Base-by-base conservation (phyloP, 2,888 invertebrate genomes). In the Baronia brevicornis region DNA sequence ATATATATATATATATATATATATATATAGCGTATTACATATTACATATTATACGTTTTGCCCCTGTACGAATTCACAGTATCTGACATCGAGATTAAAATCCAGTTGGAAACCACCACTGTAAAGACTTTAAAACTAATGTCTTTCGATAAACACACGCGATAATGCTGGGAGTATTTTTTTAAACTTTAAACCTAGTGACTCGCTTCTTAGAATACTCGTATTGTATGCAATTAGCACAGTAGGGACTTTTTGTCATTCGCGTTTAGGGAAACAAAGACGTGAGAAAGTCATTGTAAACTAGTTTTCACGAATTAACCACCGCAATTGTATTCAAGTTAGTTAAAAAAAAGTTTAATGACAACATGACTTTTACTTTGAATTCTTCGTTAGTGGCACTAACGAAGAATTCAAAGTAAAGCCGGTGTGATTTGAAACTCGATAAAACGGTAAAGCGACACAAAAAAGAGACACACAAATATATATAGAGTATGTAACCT, bases 141-240 rank as follows among this genome's bases (percentile, higher is more conserved):
- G 60, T 55, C 55, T 43, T 33, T 24, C 63, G 70, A 71, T 73
- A 54, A 57, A 47, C 44, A 44, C 35, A 33, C 23, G 26, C 33
- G 61, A 64, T 68, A 62, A 61, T 41, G 35, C 32, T 20, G 36
- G 37, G 36, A 38, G n/a, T n/a, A n/a, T n/a, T n/a, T n/a, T n/a
- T n/a, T n/a, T n/a, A n/a, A n/a, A 39, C 52, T 55, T 48, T 48
- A 51, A 52, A 46, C 42, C 52, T 54, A 59, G 52, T 48, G 48
- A 44, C 46, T 48, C 33, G 51, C 49, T 71, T 75, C 67, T 66
- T 46, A 65, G 71, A 68, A 69, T 43, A n/a, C n/a, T n/a, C n/a
- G n/a, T n/a, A 44, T 40, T 44, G 39, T 45, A 38, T 53, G 42
- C 47, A 48, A 45, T 44, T 38, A 47, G 36, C 36, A 43, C 40